Conservation (phyloP, 1,140 invertebrate genomes). For the Diprion similis region DNA sequence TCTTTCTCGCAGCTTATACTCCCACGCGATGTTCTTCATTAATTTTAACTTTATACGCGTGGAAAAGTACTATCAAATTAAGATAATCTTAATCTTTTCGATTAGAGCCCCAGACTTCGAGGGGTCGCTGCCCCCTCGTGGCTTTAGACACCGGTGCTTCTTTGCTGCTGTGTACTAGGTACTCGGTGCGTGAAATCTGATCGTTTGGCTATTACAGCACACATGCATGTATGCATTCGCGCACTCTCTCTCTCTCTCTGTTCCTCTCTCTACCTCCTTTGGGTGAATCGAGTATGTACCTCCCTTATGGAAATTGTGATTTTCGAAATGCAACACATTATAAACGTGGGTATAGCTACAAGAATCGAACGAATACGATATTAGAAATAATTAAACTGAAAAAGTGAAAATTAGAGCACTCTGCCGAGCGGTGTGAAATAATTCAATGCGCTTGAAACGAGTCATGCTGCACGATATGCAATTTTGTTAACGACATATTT, state of each 20-base stretch:
- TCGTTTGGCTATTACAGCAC: too few species aligned
- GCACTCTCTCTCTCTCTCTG: too few species aligned
- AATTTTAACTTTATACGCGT: background rate
- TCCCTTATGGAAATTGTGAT: background rate
- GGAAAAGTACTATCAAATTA: background rate
- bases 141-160: too few species aligned
- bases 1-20: too few species aligned
- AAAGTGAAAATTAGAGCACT: too few species aligned
- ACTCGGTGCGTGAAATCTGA: too few species aligned
- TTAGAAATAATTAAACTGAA: too few species aligned
- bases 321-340: background rate
- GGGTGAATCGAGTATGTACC: too few species aligned
- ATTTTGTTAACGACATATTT: background rate
- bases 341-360: background rate
- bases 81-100: background rate
- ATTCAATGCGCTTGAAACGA: background rate
- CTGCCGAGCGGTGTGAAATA: background rate
- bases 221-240: too few species aligned
- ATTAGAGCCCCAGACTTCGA: background rate
- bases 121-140: too few species aligned
- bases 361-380: background rate
- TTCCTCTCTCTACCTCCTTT: background rate
- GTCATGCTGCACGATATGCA: constrained; percentile 1
- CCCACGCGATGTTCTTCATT: background rate
- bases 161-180: too few species aligned